These are phyloP conservation scores for Habropoda laboriosa DNA, from an alignment of 1,140 invertebrate species.

Conservation along the genomic window DNA sequence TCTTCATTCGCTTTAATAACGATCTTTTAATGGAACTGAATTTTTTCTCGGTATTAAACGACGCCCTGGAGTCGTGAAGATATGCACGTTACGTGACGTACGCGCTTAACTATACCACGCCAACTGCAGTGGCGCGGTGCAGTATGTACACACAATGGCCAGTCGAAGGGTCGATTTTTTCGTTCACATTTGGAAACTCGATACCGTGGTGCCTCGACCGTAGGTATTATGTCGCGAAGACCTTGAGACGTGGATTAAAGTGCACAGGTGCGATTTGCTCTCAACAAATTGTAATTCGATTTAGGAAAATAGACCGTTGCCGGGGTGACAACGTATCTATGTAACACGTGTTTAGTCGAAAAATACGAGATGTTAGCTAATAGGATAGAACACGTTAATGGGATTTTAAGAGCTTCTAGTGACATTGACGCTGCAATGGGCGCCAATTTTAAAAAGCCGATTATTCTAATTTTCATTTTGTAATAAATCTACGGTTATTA, in stretches of 20 bases:
- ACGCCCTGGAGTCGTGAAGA: neutral
- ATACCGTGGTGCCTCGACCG: neutral
- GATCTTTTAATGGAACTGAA: neutral
- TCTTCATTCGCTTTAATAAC: too few relatives aligned
- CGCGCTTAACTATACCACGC: neutral
- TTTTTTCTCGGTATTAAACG: neutral
- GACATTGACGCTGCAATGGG: too few relatives aligned
- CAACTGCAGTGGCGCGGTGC: conserved; percentile 27
- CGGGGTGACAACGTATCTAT: neutral
- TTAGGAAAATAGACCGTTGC: neutral
- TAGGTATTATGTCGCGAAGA: conserved; percentile 25
- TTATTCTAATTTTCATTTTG: too few relatives aligned
- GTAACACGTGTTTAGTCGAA: neutral
- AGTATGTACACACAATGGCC: neutral
- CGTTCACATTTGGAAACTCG: neutral
- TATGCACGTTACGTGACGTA: neutral
- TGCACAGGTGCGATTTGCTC: conserved; percentile 21
- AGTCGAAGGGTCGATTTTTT: neutral
- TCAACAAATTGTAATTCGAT: conserved; percentile 45
- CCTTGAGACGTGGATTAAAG: conserved; percentile 34
- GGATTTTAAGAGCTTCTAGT: neutral
- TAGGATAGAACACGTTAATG: conserved; percentile 23
- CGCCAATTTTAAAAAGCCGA: too few relatives aligned
- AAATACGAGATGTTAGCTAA: neutral
- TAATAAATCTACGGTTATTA: too few relatives aligned